Conservation (phyloP, 1,140 invertebrate genomes). For the Drosophila sp. region DNA sequence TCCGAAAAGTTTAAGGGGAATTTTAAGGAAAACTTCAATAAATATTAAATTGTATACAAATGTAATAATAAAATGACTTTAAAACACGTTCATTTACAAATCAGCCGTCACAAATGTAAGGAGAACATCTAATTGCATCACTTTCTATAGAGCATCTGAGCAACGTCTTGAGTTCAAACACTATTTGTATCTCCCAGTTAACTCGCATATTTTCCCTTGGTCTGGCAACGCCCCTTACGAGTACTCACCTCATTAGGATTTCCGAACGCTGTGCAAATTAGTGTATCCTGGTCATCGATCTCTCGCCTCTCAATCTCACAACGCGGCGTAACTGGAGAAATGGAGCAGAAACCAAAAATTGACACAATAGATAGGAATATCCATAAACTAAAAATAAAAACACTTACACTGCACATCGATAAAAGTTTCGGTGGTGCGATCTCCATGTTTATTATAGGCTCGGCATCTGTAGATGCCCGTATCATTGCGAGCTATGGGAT, state of each 20-base stretch:
- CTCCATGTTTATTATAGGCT: constrained; percentile 77
- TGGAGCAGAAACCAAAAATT: constrained; percentile 67
- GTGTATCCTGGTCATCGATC: constrained; percentile 89
- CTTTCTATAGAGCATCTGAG: neutral
- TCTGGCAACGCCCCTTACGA: neutral
- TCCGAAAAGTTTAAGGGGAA: too few relatives aligned
- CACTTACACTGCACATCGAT: constrained; percentile 83
- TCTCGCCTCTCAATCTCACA: constrained; percentile 91
- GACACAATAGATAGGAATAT: constrained; percentile 24
- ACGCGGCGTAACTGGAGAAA: constrained; percentile 91
- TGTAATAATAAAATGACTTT: too few relatives aligned
- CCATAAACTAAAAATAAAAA: too few relatives aligned
- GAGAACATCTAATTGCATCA: too few relatives aligned
- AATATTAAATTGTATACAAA: too few relatives aligned
- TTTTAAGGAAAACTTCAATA: too few relatives aligned
- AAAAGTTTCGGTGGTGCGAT: constrained; percentile 63
- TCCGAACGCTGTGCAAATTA: constrained; percentile 92
- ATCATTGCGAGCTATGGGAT: constrained; percentile 67
- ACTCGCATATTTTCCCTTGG: neutral
- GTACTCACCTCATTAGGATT: constrained; percentile 90
- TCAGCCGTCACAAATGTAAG: too few relatives aligned
- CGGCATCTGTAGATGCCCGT: constrained; percentile 73
- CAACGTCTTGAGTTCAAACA: neutral
- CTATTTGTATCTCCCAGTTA: neutral
- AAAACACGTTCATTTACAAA: too few relatives aligned